A percentile compares a stretch with the other conserved stretches of the same genome.
These are phyloP conservation scores for Apis laboriosa DNA, from an alignment of 1,140 invertebrate genomes.

Conservation along the genomic window DNA sequence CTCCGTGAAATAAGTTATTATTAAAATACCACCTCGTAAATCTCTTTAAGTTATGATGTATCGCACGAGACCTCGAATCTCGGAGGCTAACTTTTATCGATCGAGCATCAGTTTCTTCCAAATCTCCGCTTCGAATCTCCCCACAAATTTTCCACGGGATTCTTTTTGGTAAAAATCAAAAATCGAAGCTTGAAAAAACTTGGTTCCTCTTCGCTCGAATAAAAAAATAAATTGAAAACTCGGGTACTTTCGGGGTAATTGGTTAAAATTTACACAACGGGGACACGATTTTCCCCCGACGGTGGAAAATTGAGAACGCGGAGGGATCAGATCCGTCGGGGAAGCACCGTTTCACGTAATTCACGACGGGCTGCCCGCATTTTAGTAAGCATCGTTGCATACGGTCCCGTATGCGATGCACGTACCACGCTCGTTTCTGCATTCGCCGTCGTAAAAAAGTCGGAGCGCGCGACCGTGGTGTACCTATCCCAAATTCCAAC, in stretches of 20 bases:
- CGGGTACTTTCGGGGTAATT: neutral
- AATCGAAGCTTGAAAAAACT: too few relatives aligned
- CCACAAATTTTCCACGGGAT: too few relatives aligned
- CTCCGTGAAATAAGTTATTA: too few relatives aligned
- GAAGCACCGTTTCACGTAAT: slow-evolving; percentile 38
- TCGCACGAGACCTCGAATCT: too few relatives aligned
- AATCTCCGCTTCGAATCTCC: too few relatives aligned
- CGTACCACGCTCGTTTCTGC: slow-evolving; percentile 47
- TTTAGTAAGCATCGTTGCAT: slow-evolving; percentile 50
- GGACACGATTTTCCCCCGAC: neutral
- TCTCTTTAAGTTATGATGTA: too few relatives aligned
- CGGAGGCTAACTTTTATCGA: too few relatives aligned
- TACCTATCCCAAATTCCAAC: slow-evolving; percentile 47
- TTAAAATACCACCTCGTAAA: too few relatives aligned
- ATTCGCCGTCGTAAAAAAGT: slow-evolving; percentile 47
- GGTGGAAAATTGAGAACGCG: neutral
- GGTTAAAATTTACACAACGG: neutral
- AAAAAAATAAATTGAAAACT: too few relatives aligned
- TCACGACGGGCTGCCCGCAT: slow-evolving; percentile 38
- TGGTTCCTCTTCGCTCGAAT: too few relatives aligned
- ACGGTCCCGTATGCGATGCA: slow-evolving; percentile 41
- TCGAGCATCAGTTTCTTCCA: too few relatives aligned
- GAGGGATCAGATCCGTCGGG: slow-evolving; percentile 3
- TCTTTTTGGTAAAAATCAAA: neutral
- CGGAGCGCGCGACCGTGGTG: slow-evolving; percentile 20